Evolutionary conservation across 1,140 invertebrate genomes (phyloP).

Genomic region (Bombus confusus): DNA sequence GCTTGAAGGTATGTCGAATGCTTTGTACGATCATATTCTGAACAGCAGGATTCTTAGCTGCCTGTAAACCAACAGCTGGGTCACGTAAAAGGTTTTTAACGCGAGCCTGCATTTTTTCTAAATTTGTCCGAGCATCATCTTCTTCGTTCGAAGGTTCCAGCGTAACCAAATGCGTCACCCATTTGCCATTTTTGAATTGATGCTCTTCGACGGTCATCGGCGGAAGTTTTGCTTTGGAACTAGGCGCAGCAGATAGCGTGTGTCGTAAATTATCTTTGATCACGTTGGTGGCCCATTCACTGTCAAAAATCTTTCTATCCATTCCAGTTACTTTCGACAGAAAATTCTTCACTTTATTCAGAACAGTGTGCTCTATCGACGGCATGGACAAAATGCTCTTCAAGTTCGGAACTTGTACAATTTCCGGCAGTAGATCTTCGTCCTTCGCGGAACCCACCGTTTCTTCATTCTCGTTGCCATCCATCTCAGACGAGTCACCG

Average conservation of each 20-base stretch:
- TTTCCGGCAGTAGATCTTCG: slow-evolving; percentile 64
- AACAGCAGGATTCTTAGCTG: slow-evolving; percentile 50
- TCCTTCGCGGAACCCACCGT: slow-evolving; percentile 32
- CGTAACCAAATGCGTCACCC: slow-evolving; percentile 34
- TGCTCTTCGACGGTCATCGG: slow-evolving; percentile 53
- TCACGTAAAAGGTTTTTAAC: slow-evolving; percentile 63
- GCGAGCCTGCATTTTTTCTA: slow-evolving; percentile 5
- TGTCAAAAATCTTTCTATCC: slow-evolving; percentile 44
- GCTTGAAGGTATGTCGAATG: slow-evolving; percentile 59
- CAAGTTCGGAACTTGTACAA: slow-evolving; percentile 66
- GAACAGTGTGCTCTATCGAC: slow-evolving; percentile 66
- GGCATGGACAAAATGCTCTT: slow-evolving; percentile 66
- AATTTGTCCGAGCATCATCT: not conserved
- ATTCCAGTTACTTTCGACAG: slow-evolving; percentile 51
- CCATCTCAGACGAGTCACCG: slow-evolving; percentile 14
- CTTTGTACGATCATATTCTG: slow-evolving; percentile 73
- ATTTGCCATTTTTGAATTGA: slow-evolving; percentile 52
- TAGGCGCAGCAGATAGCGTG: slow-evolving; percentile 31
- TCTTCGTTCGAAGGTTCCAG: slow-evolving; percentile 23
- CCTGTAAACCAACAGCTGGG: slow-evolving; percentile 60
- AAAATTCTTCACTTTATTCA: slow-evolving; percentile 62
- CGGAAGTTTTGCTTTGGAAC: slow-evolving; percentile 2
- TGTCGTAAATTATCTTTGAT: slow-evolving; percentile 58
- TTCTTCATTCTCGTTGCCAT: slow-evolving; percentile 10
- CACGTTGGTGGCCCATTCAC: slow-evolving; percentile 12